Conservation (phyloP, 1,140 invertebrate genomes). For the Maniola jurtina region DNA sequence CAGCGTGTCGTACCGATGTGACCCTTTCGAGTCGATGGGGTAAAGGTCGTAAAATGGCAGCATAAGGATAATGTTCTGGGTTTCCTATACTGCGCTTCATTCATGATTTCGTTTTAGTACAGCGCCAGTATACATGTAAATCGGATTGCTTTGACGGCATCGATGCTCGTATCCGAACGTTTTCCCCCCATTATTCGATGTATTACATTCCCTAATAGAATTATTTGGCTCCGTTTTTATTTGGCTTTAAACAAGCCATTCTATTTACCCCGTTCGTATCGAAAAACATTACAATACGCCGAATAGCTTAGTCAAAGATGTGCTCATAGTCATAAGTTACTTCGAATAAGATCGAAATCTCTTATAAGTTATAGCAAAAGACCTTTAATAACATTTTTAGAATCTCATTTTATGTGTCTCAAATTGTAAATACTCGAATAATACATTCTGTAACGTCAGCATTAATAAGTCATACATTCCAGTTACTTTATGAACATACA, state of each 20-base stretch:
- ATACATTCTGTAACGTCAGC: too few relatives aligned
- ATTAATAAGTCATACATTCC: too few relatives aligned
- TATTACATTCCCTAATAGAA: constrained; percentile 70
- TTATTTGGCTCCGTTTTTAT: constrained; percentile 46
- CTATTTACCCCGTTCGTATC: constrained; percentile 9
- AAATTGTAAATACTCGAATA: too few relatives aligned
- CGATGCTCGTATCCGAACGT: constrained; percentile 59
- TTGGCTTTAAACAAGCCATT: constrained; percentile 40
- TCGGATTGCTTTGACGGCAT: constrained; percentile 68
- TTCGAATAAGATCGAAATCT: neutral
- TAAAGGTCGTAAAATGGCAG: constrained; percentile 78
- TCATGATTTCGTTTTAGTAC: constrained; percentile 78
- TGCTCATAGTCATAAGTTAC: neutral
- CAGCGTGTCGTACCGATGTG: constrained; percentile 68
- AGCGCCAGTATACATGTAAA: constrained; percentile 73
- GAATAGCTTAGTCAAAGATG: neutral
- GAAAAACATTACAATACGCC: constrained; percentile 1
- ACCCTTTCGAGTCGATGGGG: constrained; percentile 75
- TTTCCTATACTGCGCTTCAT: constrained; percentile 76
- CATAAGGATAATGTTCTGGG: constrained; percentile 79
- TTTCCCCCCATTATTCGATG: constrained; percentile 58
- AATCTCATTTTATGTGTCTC: too few relatives aligned
- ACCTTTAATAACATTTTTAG: too few relatives aligned
- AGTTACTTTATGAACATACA: too few relatives aligned
- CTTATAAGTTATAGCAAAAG: too few relatives aligned